Base-by-base conservation (phyloP, 2,888 invertebrate species). In the Lissocephala sabroskyi region DNA sequence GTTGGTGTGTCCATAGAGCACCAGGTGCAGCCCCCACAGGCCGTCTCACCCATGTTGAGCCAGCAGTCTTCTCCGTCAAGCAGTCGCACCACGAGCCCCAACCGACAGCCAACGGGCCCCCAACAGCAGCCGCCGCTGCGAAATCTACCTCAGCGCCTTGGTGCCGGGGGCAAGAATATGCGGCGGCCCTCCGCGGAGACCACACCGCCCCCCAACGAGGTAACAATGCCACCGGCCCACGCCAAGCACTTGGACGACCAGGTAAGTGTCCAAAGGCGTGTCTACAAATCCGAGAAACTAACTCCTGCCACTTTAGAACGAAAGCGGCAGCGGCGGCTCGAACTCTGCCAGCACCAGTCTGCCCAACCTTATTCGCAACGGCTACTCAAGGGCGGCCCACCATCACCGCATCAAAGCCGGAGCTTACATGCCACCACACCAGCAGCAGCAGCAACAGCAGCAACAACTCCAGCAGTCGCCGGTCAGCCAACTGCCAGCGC, bases 21-120 rank as follows among this genome's bases (percentile, higher is more conserved):
- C 51, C 71, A 77, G 64, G 47, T 75, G 68, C 77, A 87, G 74
- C 88, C 88, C 39, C 85, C 87, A 9, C 84, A 80, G 60, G 88
- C 91, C 43, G 85, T 89, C 55, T 92, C 93, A 41, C 92, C 93
- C 9, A 87, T 91, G 82, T 88, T 92, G 79, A 90, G 90, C 76
- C 89, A 89, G 62, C 88, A 89, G 66, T 90, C 92, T 43, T 93
- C 94, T 36, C 93, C 94, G 37, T 90, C 91, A 53, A 92, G 92
- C 80, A 93, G 93, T 71, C 88, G 92, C 70, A 87, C 91, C 43
- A 87, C 88, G 28, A 92, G 92, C 43, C 92, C 92, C 3, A 87
- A 87, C 60, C 82, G 88, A 45, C 70, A 64, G 14, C 66, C 64
- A 30, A 68, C 65, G 17, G 58, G 63, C 39, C 32, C n/a, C 30